Evolutionary conservation across 2,797 vertebrate genomes (phyloP).

Genomic region (Mus spretus): DNA sequence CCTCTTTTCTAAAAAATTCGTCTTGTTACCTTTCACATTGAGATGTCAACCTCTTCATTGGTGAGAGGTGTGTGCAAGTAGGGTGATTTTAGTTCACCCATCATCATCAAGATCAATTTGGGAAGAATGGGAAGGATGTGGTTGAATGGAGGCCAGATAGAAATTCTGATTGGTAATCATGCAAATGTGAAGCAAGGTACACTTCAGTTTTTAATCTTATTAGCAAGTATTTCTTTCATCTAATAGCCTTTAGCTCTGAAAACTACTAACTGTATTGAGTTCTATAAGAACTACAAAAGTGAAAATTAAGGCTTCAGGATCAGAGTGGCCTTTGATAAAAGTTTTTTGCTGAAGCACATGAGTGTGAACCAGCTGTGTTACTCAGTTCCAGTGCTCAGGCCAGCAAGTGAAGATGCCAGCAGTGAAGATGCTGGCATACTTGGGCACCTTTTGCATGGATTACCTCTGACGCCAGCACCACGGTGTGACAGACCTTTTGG

Average conservation of each 20-base stretch:
- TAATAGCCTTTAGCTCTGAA: conserved; percentile 46
- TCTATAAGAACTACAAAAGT: conserved; percentile 1
- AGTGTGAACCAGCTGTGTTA: neutral
- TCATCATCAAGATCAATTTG: neutral
- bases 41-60: neutral
- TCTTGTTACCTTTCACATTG: conserved; percentile 22
- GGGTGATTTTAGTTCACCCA: conserved; percentile 17
- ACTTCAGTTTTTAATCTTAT: conserved; percentile 70
- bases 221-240: conserved; percentile 63
- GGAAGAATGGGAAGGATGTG: conserved; percentile 52
- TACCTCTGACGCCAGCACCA: conserved; percentile 39
- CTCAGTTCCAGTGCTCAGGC: neutral
- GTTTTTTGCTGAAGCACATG: neutral
- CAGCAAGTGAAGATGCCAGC: conserved; percentile 41
- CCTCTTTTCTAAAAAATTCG: neutral
- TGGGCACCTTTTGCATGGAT: conserved; percentile 17
- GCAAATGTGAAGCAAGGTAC: conserved; percentile 30
- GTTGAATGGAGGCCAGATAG: conserved; percentile 36
- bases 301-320: conserved; percentile 23
- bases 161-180: conserved; percentile 36
- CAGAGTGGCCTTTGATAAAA: conserved; percentile 25
- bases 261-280: conserved; percentile 49
- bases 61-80: neutral
- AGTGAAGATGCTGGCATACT: conserved; percentile 4
- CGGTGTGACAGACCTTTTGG: neutral